phyloP scores from a whole-genome alignment of 2,888 invertebrate genomes.

The Eucriotettix oculatus region DNA sequence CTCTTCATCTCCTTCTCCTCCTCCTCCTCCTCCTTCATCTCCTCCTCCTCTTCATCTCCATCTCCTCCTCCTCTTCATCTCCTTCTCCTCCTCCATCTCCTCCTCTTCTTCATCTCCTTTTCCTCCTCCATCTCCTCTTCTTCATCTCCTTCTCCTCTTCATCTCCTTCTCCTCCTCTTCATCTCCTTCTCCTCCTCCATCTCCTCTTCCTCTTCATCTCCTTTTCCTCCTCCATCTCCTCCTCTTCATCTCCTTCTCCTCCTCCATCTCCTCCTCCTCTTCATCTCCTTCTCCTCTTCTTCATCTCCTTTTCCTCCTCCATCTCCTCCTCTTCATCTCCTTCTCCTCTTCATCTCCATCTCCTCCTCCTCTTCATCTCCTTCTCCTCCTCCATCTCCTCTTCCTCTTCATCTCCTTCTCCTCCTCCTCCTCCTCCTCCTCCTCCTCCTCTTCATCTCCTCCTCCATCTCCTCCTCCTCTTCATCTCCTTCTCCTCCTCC shows the following conservation, averaged over 20 bases:
- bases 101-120: background rate
- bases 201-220: too few species aligned
- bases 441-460: background rate
- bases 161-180: too few species aligned
- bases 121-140: background rate
- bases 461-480: background rate
- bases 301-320: too few species aligned
- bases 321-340: background rate
- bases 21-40: background rate
- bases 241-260: too few species aligned
- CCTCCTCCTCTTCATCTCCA: background rate
- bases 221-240: background rate
- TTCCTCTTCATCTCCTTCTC: constrained; percentile 2
- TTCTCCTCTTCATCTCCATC: background rate
- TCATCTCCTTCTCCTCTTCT: background rate
- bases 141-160: too few species aligned
- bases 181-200: too few species aligned
- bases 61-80: background rate
- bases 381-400: constrained; percentile 7
- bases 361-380: background rate
- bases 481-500: constrained; percentile 4
- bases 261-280: background rate
- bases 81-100: background rate
- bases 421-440: constrained; percentile 3
- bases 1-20: too few species aligned